Evolutionary conservation across 2,888 invertebrate species (phyloP), one percentile per base, ranked within the genome.

Genomic region (Drosophila percnosoma): DNA sequence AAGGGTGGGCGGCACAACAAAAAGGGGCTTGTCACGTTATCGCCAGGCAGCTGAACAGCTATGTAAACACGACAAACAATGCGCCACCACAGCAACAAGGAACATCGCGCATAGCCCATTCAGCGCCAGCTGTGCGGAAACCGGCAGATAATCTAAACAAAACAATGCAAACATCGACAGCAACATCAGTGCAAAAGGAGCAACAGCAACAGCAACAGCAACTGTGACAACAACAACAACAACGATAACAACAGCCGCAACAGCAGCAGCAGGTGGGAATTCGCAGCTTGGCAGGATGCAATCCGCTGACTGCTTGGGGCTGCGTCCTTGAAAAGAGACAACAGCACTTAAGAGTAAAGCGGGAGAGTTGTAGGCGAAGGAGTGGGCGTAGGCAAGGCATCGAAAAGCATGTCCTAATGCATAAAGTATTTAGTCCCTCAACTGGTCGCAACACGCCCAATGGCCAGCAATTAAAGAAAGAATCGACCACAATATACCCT

Each of bases 51-150:
- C 73, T 42, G 58, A 73, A 68, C 67, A 68, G 72, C 68, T 73
- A 58, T 63, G 71, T 71, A 73, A 71, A 69, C 53, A 68, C 42
- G 54, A 29, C 24, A 61, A 52, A 69, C 67, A 78, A 70, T 62
- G 54, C 36, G 21, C 49, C 49, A 29, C 52, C 54, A 33, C 40
- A 59, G 60, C 38, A 29, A 42, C 54, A 36, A 15, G 38, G 13
- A 55, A 68, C 70, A 65, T 65, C 67, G 45, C 57, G 49, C 21
- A 70, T 52, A 55, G 65, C 64, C 63, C 67, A 75, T 75, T 75
- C 70, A 45, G 64, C 79, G 87, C 74, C 84, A 82, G 78, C 75
- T 82, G 80, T 72, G 78, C 75, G 69, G 70, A 71, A 75, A 71
- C 59, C 55, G 70, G 31, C 73, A 60, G 78, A 83, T 81, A 86